These are phyloP conservation scores for Hyperoplus immaculatus DNA, from an alignment of 2,797 vertebrate genomes.

Conservation along the genomic window DNA sequence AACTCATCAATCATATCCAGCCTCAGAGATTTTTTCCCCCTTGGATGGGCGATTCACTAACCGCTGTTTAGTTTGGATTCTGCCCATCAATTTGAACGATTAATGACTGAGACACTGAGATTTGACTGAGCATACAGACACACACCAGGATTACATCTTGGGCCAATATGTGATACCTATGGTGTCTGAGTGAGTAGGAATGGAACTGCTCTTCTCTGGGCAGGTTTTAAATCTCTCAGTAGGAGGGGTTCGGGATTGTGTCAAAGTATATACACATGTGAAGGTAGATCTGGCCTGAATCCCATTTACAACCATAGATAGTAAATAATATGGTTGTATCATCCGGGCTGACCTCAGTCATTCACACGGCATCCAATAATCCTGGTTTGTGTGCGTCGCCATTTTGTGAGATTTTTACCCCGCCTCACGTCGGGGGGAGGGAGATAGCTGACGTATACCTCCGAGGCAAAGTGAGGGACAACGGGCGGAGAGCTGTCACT, in stretches of 20 bases:
- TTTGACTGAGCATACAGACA: background rate
- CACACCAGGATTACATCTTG: background rate
- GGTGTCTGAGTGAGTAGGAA: background rate
- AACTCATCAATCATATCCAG: background rate
- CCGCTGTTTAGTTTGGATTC: constrained; percentile 3
- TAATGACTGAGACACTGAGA: background rate
- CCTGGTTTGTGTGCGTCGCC: too few species aligned
- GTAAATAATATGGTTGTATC: too few species aligned
- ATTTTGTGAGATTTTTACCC: too few species aligned
- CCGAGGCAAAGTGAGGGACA: too few species aligned
- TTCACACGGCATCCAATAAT: too few species aligned
- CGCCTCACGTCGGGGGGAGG: too few species aligned
- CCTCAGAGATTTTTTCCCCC: background rate
- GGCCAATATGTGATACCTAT: background rate
- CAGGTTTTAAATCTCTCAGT: background rate
- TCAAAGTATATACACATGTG: background rate
- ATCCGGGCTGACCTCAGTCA: too few species aligned
- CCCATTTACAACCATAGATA: too few species aligned
- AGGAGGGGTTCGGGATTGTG: background rate
- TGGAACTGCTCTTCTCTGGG: background rate
- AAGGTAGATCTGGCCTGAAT: background rate
- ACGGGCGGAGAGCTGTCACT: too few species aligned
- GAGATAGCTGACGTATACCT: too few species aligned
- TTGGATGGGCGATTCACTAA: background rate
- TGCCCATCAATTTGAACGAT: constrained; percentile 13